Base-by-base conservation (phyloP, 1,140 invertebrate species). In the Berghia stephanieae region DNA sequence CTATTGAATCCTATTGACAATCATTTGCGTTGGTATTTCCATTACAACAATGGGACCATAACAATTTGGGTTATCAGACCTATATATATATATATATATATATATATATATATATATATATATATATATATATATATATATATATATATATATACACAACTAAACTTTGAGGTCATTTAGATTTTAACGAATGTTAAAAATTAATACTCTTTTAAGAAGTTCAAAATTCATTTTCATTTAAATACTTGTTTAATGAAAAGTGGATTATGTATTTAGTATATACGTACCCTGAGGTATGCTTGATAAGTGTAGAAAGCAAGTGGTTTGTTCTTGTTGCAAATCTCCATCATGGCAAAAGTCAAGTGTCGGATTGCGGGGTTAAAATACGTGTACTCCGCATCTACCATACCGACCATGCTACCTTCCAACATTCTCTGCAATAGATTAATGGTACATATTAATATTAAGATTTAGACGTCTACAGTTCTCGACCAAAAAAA, bases 221-320 rank as follows among this genome's bases (percentile, higher is more conserved):
- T 31, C 6, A 24, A 0, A 43, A 16, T 16, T 43, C 34, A 24
- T n/a, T 73, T 42, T 16, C 5, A 13, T 75, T 31, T 10, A 10
- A 10, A 27, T 5, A 24, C 8, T 72, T 46, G 38, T 27, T 42
- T 81, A 84, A 83, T 83, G 83, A 83, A 4, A 83, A 66, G 70
- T 85, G 84, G 42, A 78, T 79, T 90, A 99, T 98, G 91, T 99
- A 99, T 44, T 98, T 99, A 91, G 99, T 99, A 91, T 99, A 99
- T 76, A 99, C 95, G 83, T 79, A 90, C 90, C 84, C 96, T 96
- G 83, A 99, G 91, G 90, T 86, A 87, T 34, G 79, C 81, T 90
- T 99, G 98, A 91, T 99, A 99, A 46, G 98, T 99, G 91, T 99
- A 99, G 91, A 99, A 99, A 77, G 99, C 95, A 83, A 98, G 94